A percentile compares a stretch with the other conserved stretches of the same genome.
phyloP scores from a whole-genome alignment of 2,888 invertebrate species.

The Drosophila meridionalis region DNA sequence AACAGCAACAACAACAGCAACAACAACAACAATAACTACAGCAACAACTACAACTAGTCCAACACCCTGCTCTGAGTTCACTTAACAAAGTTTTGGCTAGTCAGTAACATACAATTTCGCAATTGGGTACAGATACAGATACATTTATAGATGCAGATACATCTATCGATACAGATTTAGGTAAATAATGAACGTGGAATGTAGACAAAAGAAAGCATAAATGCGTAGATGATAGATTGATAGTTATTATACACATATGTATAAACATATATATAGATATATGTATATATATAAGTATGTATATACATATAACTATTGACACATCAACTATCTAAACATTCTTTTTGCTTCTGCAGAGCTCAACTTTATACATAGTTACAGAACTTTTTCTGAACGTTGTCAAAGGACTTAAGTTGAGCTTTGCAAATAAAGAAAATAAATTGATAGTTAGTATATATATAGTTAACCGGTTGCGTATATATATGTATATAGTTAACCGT shows the following conservation, averaged over 20 bases:
- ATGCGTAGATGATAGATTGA: background rate
- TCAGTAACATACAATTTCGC: slow-evolving; percentile 28
- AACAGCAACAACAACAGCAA: slow-evolving; percentile 4
- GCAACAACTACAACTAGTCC: background rate
- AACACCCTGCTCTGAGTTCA: slow-evolving; percentile 25
- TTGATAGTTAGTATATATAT: too few species aligned
- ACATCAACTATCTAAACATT: background rate
- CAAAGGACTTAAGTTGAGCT: too few species aligned
- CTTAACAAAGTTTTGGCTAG: slow-evolving; percentile 34
- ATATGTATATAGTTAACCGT: too few species aligned
- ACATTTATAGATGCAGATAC: too few species aligned
- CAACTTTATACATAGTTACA: too few species aligned
- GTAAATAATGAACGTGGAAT: background rate
- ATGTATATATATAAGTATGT: background rate
- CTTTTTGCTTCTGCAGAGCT: background rate
- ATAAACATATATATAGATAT: background rate
- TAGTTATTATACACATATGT: background rate
- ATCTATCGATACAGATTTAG: slow-evolving; percentile 10
- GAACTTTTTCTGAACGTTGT: too few species aligned
- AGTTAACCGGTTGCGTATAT: too few species aligned
- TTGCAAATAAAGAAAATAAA: too few species aligned
- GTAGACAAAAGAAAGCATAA: background rate
- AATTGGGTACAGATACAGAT: slow-evolving; percentile 9
- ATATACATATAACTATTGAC: background rate
- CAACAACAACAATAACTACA: slow-evolving; percentile 6